These are phyloP conservation scores for Dryoscopus gambensis DNA, from an alignment of 2,113 vertebrate genomes.

Conservation along the genomic window DNA sequence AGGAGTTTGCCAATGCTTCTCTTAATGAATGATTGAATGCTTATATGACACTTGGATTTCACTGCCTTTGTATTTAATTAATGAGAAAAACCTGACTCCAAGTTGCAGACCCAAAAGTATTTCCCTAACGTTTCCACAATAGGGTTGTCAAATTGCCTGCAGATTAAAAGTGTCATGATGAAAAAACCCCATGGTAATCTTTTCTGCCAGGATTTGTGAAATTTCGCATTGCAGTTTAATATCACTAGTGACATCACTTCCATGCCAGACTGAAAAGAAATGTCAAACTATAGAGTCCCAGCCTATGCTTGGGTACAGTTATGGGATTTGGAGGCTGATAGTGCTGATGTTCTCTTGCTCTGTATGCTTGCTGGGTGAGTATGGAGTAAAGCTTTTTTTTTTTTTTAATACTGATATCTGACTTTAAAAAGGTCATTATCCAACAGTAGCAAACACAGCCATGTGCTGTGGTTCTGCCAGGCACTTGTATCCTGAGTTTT, in stretches of 20 bases:
- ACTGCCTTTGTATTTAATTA: background rate
- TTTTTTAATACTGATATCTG: background rate
- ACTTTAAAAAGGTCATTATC: background rate
- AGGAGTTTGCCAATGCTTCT: background rate
- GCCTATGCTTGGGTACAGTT: fast-evolving
- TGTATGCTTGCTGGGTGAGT: background rate
- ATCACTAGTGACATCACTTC: background rate
- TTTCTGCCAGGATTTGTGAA: background rate
- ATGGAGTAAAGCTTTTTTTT: background rate
- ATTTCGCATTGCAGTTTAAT: background rate
- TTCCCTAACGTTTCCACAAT: background rate
- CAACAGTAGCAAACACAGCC: background rate
- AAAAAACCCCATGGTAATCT: background rate
- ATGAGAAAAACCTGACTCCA: background rate
- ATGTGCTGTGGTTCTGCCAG: background rate
- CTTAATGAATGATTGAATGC: background rate
- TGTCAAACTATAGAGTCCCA: background rate
- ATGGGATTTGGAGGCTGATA: background rate
- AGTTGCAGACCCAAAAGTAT: background rate
- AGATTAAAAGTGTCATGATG: background rate
- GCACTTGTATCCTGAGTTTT: background rate
- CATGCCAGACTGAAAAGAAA: background rate
- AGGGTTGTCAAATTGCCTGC: background rate
- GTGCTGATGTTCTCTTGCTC: background rate
- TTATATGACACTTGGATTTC: background rate